These are phyloP conservation scores for Botia kubotai DNA, from an alignment of 2,797 vertebrate genomes.

Conservation along the genomic window DNA sequence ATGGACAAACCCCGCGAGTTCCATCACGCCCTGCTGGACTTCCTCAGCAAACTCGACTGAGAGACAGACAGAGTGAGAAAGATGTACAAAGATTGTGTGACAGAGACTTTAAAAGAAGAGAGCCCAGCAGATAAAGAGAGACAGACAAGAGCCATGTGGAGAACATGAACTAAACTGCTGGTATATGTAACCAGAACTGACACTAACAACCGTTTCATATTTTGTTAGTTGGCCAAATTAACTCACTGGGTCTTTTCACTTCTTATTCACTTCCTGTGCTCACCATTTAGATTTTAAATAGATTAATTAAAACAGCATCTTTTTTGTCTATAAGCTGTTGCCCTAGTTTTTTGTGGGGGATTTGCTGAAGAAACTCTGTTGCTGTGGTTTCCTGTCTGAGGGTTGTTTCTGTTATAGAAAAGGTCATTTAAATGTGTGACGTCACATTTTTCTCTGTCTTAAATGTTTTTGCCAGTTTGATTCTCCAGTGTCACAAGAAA, in stretches of 20 bases:
- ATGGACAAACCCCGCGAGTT: constrained; percentile 90
- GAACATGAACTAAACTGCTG: neutral
- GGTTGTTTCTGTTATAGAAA: neutral
- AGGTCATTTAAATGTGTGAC: neutral
- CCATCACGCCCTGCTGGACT: constrained; percentile 86
- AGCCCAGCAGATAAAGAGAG: neutral
- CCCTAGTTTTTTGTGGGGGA: neutral
- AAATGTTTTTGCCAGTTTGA: neutral
- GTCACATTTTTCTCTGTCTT: neutral
- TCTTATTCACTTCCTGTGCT: neutral
- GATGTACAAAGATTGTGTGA: neutral
- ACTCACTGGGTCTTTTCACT: neutral
- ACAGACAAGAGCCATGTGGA: neutral
- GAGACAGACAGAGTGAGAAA: neutral
- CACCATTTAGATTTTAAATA: neutral
- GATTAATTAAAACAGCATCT: neutral
- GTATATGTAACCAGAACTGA: constrained; percentile 1
- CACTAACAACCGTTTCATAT: neutral
- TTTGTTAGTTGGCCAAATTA: neutral
- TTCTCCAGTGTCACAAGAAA: neutral
- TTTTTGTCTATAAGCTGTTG: neutral
- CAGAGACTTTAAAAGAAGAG: neutral
- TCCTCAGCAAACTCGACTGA: constrained; percentile 80
- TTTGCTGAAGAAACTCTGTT: neutral
- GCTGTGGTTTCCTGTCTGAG: neutral